phyloP scores from a whole-genome alignment of 2,888 invertebrate genomes.

The Ophion obscuratus region DNA sequence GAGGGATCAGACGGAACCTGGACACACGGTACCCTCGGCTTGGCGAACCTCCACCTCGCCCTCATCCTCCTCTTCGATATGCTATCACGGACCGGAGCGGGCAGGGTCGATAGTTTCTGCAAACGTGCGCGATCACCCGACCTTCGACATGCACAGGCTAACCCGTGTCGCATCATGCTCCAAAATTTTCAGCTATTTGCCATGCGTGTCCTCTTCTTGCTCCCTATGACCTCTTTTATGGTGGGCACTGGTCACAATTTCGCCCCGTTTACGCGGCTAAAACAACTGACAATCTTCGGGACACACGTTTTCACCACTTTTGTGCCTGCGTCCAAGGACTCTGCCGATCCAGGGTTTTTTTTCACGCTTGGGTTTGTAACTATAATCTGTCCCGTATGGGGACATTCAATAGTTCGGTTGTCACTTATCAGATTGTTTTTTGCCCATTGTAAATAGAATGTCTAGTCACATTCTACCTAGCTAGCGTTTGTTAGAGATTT shows the following conservation, averaged over 20 bases:
- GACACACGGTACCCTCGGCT: conserved; percentile 47
- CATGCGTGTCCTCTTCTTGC: neutral
- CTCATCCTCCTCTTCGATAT: neutral
- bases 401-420: too few relatives aligned
- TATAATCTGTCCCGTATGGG: too few relatives aligned
- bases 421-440: too few relatives aligned
- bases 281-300: neutral
- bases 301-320: too few relatives aligned
- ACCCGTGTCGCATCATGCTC: neutral
- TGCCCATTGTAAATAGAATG: too few relatives aligned
- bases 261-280: neutral
- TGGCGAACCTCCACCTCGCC: neutral
- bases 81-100: conserved; percentile 7
- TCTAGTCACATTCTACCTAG: too few relatives aligned
- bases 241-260: neutral
- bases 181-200: neutral
- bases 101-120: conserved; percentile 59
- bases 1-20: conserved; percentile 62
- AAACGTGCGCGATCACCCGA: conserved; percentile 52
- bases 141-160: conserved; percentile 35
- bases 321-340: too few relatives aligned
- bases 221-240: neutral
- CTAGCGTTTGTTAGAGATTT: too few relatives aligned
- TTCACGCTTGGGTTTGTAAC: too few relatives aligned
- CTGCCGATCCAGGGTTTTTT: too few relatives aligned